Percentiles rank a stretch among this genome's conserved stretches.
Evolutionary conservation across 2,888 invertebrate species (phyloP).

Genomic region (Sicus ferrugineus): DNA sequence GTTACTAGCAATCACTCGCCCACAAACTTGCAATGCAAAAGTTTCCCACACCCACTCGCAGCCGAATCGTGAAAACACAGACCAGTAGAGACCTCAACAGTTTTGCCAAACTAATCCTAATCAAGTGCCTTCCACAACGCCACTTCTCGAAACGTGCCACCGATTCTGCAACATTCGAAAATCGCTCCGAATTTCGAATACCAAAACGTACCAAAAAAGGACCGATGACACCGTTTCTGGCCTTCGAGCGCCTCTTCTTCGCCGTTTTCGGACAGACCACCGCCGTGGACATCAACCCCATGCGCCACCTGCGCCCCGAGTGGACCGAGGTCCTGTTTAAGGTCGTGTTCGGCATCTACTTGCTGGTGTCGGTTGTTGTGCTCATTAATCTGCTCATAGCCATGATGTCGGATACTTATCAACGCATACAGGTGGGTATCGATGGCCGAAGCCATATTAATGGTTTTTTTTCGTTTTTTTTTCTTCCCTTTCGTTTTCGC

Average conservation of each 20-base stretch:
- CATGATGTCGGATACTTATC: slow-evolving; percentile 99
- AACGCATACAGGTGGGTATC: slow-evolving; percentile 93
- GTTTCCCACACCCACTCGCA: background rate
- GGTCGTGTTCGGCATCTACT: slow-evolving; percentile 94
- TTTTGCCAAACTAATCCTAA: background rate
- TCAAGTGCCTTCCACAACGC: slow-evolving; percentile 3
- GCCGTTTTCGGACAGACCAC: slow-evolving; percentile 96
- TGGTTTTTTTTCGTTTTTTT: slow-evolving; percentile 37
- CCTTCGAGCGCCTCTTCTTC: slow-evolving; percentile 97
- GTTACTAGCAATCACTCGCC: slow-evolving; percentile 17
- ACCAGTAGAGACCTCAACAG: no score
- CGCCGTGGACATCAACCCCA: slow-evolving; percentile 82
- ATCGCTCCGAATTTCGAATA: slow-evolving; percentile 17
- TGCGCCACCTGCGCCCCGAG: slow-evolving; percentile 73
- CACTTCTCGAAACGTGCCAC: background rate
- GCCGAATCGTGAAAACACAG: no score
- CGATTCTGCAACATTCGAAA: slow-evolving; percentile 16
- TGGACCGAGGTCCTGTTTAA: slow-evolving; percentile 90
- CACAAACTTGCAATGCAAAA: background rate
- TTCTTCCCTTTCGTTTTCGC: slow-evolving; percentile 36
- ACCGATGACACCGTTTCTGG: slow-evolving; percentile 85
- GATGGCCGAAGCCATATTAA: slow-evolving; percentile 42
- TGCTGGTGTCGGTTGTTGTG: slow-evolving; percentile 97
- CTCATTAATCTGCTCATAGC: slow-evolving; percentile 99
- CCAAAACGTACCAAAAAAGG: slow-evolving; percentile 48